A percentile compares a stretch with the other conserved stretches of the same genome.
These are phyloP conservation scores for Thera britannica DNA, from an alignment of 2,888 invertebrate species.

Conservation along the genomic window DNA sequence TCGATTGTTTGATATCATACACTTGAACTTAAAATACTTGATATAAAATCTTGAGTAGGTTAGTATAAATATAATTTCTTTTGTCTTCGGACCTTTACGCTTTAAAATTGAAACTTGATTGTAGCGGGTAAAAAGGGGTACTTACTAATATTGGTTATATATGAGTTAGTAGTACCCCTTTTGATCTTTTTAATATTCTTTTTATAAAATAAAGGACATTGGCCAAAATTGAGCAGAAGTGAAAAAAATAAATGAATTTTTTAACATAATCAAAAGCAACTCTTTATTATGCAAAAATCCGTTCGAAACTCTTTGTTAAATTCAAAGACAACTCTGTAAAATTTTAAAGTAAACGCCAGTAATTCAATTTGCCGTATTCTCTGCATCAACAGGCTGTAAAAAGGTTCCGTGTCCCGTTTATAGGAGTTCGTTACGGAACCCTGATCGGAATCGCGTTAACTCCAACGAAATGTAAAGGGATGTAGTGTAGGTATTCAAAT, in stretches of 20 bases:
- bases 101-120: background rate
- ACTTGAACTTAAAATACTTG: background rate
- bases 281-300: too few relatives aligned
- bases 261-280: too few relatives aligned
- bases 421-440: slow-evolving; percentile 45
- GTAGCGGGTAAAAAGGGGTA: background rate
- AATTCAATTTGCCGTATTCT: slow-evolving; percentile 16
- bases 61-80: background rate
- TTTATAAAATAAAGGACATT: background rate
- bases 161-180: too few relatives aligned
- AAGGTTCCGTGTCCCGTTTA: slow-evolving; percentile 15
- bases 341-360: slow-evolving; percentile 12
- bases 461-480: slow-evolving; percentile 41
- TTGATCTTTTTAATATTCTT: too few relatives aligned
- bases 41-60: background rate
- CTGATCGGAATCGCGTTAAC: slow-evolving; percentile 42
- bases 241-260: too few relatives aligned
- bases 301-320: background rate
- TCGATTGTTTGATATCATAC: slow-evolving; percentile 7
- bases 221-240: too few relatives aligned
- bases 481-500: slow-evolving; percentile 44
- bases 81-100: background rate
- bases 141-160: background rate
- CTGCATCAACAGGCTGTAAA: slow-evolving; percentile 13
- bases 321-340: slow-evolving; percentile 1